These are phyloP conservation scores for Polia nebulosa DNA, from an alignment of 2,888 invertebrate species.

Conservation along the genomic window DNA sequence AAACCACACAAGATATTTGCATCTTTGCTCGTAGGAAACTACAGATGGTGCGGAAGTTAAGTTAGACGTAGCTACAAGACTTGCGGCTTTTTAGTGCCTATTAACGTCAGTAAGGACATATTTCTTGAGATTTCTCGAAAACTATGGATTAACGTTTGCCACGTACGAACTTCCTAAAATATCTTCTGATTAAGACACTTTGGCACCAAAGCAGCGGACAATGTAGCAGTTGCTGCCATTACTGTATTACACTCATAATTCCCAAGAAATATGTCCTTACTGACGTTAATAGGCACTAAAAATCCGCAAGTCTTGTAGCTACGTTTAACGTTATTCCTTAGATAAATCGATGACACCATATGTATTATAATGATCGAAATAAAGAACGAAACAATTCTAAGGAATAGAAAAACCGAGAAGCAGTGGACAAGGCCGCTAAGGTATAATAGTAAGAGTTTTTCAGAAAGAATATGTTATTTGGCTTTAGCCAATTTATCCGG, in stretches of 20 bases:
- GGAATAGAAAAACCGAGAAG: no score
- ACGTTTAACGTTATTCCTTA: background rate
- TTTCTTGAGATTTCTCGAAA: constrained; percentile 50
- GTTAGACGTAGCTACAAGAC: constrained; percentile 6
- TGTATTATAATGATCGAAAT: background rate
- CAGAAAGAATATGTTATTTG: no score
- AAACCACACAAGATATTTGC: constrained; percentile 5
- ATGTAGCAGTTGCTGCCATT: background rate
- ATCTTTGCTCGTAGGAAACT: constrained; percentile 9
- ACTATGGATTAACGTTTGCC: no score
- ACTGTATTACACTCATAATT: background rate
- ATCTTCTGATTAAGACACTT: background rate
- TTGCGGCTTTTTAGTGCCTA: constrained; percentile 53
- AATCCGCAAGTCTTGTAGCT: constrained; percentile 26
- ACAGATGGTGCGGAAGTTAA: constrained; percentile 11
- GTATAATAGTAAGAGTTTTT: no score
- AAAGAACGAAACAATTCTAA: background rate
- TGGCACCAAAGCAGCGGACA: background rate
- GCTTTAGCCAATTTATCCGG: no score
- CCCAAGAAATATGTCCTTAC: constrained; percentile 51
- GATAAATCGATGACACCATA: background rate
- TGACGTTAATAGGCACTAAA: constrained; percentile 60
- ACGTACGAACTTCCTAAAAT: background rate
- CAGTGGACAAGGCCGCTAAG: no score
- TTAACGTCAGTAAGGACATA: constrained; percentile 56